Evolutionary conservation across 1,140 invertebrate species (phyloP).

Genomic region (Platyscapa corneri): DNA sequence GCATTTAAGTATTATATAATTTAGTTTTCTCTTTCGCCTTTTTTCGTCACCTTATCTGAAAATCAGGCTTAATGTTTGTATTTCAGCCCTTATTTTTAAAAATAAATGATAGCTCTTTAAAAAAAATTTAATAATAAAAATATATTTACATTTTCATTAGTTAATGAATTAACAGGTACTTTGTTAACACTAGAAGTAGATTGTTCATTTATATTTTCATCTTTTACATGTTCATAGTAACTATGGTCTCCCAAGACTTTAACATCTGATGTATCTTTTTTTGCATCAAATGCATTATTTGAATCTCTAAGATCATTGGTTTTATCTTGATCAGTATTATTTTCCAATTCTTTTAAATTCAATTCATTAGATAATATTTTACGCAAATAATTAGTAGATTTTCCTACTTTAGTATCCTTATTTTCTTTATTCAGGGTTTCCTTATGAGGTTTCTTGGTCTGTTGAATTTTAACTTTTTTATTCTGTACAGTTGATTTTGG

Average conservation of each 20-base stretch:
- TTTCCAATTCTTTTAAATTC: constrained; percentile 63
- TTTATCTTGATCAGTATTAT: constrained; percentile 59
- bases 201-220: constrained; percentile 55
- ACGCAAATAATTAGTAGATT: constrained; percentile 68
- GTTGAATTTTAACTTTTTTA: constrained; percentile 61
- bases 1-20: constrained; percentile 60
- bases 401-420: constrained; percentile 65
- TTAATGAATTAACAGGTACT: constrained; percentile 59
- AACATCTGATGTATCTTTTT: constrained; percentile 49
- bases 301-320: constrained; percentile 43
- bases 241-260: constrained; percentile 69
- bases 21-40: background rate
- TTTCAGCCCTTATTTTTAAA: constrained; percentile 27
- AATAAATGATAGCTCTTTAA: background rate
- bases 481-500: constrained; percentile 61
- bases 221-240: constrained; percentile 67
- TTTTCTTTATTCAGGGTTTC: constrained; percentile 71
- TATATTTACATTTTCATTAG: constrained; percentile 66
- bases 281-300: constrained; percentile 48
- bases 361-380: constrained; percentile 67
- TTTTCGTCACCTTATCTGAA: constrained; percentile 33
- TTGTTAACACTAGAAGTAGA: constrained; percentile 53
- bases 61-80: constrained; percentile 45
- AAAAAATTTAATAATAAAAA: background rate
- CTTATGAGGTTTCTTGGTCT: constrained; percentile 62